Evolutionary conservation across 1,140 invertebrate species (phyloP), one percentile per base, ranked within the genome.

Genomic region (Trichomalopsis sarcophagae): DNA sequence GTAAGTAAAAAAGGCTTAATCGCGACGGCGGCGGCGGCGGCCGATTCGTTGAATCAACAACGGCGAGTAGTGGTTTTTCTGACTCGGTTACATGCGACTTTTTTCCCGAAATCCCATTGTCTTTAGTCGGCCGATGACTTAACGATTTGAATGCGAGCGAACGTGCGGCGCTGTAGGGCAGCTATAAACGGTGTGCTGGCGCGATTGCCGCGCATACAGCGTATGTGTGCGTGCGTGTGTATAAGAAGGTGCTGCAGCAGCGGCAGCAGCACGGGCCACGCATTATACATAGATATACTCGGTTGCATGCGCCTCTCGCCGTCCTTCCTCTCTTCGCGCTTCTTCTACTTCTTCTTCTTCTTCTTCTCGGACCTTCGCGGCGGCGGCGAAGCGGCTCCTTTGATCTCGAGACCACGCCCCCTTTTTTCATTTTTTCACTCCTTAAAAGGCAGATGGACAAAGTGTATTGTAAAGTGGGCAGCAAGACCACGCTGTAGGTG

Each of bases 391-490:
- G 91, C 92, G 92, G 92, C 90, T 85, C 88, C 91, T 93, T 93
- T 93, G 92, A 93, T 93, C 92, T 92, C 89, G 69, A 91, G 84
- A 87, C 92, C 91, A 92, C 92, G 92, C 92, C 92, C 90, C 88
- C 91, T 92, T 93, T 93, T 93, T 93, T 92, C 91, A 92, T 93
- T 93, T 93, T 93, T 93, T 93, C 92, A 91, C 92, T 93, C 92
- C 92, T 93, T 93, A 93, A 93, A 93, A 93, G 92, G 92, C 92
- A 93, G 92, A 93, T 93, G 92, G 92, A 93, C 92, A 93, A 92
- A 93, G 92, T 93, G 92, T 93, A 93, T 93, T 93, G 92, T 93
- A 93, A 93, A 93, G 92, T 93, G 91, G 92, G 92, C 92, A 93
- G 92, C 92, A 89, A 89, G 90, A 89, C 88, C 90, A 90, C 89